Conservation (phyloP, 2,797 vertebrate genomes). For the Pitangus sulphuratus region DNA sequence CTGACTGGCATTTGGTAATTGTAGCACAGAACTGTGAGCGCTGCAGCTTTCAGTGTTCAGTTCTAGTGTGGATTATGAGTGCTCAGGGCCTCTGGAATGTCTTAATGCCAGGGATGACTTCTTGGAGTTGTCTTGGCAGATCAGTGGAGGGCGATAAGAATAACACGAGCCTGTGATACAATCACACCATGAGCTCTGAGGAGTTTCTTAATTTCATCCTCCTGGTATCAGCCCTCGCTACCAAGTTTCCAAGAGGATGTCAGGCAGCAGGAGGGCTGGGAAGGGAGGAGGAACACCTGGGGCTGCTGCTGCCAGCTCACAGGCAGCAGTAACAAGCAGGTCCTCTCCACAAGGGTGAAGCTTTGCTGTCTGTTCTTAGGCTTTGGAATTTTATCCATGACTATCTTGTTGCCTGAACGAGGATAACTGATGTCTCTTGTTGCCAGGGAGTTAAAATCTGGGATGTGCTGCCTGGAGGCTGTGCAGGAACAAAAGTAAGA, state of each 20-base stretch:
- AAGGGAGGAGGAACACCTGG: neutral
- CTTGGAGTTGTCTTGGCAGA: neutral
- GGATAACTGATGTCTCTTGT: neutral
- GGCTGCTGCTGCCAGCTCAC: neutral
- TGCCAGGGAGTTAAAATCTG: neutral
- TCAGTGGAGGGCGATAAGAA: neutral
- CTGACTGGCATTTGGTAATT: neutral
- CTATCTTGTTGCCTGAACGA: neutral
- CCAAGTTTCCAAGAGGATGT: neutral
- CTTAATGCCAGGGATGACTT: neutral
- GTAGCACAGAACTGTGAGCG: neutral
- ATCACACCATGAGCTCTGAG: neutral
- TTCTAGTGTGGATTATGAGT: neutral
- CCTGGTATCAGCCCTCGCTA: neutral
- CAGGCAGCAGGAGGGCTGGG: neutral
- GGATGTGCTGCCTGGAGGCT: neutral
- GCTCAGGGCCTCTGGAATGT: neutral
- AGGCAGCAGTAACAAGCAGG: neutral
- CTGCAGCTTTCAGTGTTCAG: neutral
- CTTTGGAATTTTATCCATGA: neutral
- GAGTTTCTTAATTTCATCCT: neutral
- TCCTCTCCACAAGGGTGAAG: neutral
- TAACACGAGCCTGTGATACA: accelerated
- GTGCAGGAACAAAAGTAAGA: neutral
- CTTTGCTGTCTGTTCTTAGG: neutral